A percentile compares a stretch with the other conserved stretches of the same genome.
Evolutionary conservation across 1,140 invertebrate genomes (phyloP).

Genomic region (Sycophaga agraensis): DNA sequence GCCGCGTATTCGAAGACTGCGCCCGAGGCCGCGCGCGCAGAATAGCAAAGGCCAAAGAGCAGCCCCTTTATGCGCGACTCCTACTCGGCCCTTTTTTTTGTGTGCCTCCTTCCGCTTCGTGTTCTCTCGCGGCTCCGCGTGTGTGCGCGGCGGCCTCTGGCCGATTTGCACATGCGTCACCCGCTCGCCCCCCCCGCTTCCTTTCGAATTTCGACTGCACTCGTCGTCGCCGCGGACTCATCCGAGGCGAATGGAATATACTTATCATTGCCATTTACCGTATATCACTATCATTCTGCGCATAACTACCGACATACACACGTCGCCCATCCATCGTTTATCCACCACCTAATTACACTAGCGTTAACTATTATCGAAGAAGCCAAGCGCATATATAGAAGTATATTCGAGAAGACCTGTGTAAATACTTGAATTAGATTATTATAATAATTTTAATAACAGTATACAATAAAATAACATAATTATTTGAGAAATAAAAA

Average conservation of each 20-base stretch:
- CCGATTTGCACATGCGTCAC: background rate
- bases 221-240: background rate
- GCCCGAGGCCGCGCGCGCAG: background rate
- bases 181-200: background rate
- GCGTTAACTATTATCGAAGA: conserved; percentile 30
- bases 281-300: background rate
- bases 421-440: conserved; percentile 25
- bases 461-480: conserved; percentile 27
- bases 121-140: background rate
- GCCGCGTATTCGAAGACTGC: background rate
- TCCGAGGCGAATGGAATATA: background rate
- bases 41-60: conserved; percentile 22
- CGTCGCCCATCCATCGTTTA: background rate
- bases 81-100: background rate
- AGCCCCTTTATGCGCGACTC: background rate
- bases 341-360: conserved; percentile 18
- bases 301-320: background rate
- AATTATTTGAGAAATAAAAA: conserved; percentile 25
- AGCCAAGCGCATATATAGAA: conserved; percentile 18
- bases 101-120: background rate
- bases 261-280: conserved; percentile 7
- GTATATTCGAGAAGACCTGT: conserved; percentile 25
- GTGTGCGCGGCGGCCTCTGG: background rate
- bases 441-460: conserved; percentile 32
- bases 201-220: conserved; percentile 11